Conservation (phyloP, 2,113 vertebrate species). For the Myxocyprinus asiaticus region DNA sequence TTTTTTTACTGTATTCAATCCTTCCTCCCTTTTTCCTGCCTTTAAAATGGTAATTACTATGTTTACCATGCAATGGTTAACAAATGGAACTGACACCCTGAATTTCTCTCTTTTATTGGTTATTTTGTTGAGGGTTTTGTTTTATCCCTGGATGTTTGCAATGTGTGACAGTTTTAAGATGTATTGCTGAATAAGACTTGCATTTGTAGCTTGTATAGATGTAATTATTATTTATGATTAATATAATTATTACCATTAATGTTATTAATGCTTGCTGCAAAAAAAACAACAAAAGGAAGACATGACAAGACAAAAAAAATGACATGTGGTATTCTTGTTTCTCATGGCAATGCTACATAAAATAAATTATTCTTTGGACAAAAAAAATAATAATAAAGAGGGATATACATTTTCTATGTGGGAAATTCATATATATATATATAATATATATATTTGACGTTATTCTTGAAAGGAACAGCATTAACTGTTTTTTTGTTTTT, state of each 20-base stretch:
- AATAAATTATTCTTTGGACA: constrained; percentile 81
- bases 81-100: constrained; percentile 45
- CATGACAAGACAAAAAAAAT: constrained; percentile 56
- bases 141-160: constrained; percentile 77
- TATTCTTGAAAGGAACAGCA: constrained; percentile 37
- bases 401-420: constrained; percentile 48
- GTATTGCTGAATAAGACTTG: constrained; percentile 78
- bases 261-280: constrained; percentile 75
- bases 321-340: constrained; percentile 73
- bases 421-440: constrained; percentile 37
- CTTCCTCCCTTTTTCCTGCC: constrained; percentile 24
- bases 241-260: constrained; percentile 76
- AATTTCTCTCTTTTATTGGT: constrained; percentile 31
- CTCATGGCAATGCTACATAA: constrained; percentile 74
- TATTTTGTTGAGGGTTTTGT: constrained; percentile 54
- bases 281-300: constrained; percentile 52
- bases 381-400: constrained; percentile 50
- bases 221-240: constrained; percentile 78
- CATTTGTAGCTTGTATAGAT: constrained; percentile 79
- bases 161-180: constrained; percentile 73
- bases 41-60: constrained; percentile 52
- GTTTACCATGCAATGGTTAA: constrained; percentile 48
- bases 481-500: constrained; percentile 21
- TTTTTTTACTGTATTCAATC: constrained; percentile 66
- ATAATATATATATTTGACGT: constrained; percentile 38